Evolutionary conservation across 2,797 vertebrate species (phyloP), one percentile per base, ranked within the genome.

Genomic region (Aselliscus stoliczkanus): DNA sequence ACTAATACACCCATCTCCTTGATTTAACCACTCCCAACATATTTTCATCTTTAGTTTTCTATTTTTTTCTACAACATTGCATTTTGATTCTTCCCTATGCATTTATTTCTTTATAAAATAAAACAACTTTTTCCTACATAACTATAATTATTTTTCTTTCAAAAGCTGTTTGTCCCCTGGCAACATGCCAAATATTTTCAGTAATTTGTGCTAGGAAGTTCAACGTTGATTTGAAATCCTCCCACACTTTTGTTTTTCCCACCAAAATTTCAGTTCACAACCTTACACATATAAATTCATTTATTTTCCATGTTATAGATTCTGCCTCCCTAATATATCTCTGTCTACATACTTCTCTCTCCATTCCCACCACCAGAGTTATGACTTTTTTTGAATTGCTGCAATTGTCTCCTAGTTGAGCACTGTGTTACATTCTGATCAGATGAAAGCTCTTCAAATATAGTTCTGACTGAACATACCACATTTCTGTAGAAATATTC

Each of bases 61-160:
- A 14, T 20, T 29, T 64, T 93, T 93, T 93, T 75, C 64, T 20
- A 72, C 31, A 83, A 27, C 1, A 50, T 39, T 90, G 20, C n/a
- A 56, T 92, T 92, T 92, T 73, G 56, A 4, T 39, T 72, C 20
- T 72, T 64, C 0, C 21, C 12, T 94, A n/a, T 76, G 27, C 5
- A 54, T 83, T 90, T 85, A 54, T 83, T 90, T 85, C 54, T 88
- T 94, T 65, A 75, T 31, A 75, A 93, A 87, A 91, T 56, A 91
- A 97, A 67, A 42, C 96, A 58, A 25, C 2, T 1, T 58, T 79
- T 88, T n/a, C 10, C 54, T 69, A 39, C 11, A 65, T 44, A 65
- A 52, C 2, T 37, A 20, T 23, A 93, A 70, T 31, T 70, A 31
- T 50, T 94, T 82, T 82, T 18, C 37, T 81, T 89, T 81, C 25